phyloP scores from a whole-genome alignment of 2,113 vertebrate species.

The Xyliphius kryptos region DNA sequence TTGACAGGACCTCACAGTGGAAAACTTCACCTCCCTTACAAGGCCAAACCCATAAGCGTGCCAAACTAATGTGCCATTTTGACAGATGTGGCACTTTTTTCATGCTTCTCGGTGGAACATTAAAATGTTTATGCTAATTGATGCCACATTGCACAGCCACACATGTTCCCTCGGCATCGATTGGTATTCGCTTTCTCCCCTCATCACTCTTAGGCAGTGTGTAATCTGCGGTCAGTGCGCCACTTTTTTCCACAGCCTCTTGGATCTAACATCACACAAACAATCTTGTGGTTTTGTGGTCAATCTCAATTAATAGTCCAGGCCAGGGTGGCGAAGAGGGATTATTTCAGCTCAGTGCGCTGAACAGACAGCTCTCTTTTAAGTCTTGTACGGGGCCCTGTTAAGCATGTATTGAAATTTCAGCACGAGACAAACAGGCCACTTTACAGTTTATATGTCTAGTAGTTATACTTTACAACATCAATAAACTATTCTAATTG shows the following conservation, averaged over 20 bases:
- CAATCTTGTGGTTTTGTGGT: constrained; percentile 71
- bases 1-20: constrained; percentile 39
- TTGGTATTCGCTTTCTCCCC: constrained; percentile 46
- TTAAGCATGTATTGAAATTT: constrained; percentile 37
- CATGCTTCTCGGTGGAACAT: constrained; percentile 40
- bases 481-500: constrained; percentile 51
- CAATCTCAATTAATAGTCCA: constrained; percentile 65
- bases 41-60: constrained; percentile 25
- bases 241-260: constrained; percentile 64
- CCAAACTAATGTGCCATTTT: constrained; percentile 32
- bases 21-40: constrained; percentile 32
- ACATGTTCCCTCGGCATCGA: constrained; percentile 37
- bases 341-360: constrained; percentile 64
- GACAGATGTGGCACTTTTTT: constrained; percentile 42
- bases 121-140: constrained; percentile 43
- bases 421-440: constrained; percentile 43
- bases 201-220: constrained; percentile 39
- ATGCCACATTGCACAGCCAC: constrained; percentile 45
- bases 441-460: constrained; percentile 45
- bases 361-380: constrained; percentile 72
- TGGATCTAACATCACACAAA: constrained; percentile 73
- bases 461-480: constrained; percentile 44
- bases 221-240: constrained; percentile 79
- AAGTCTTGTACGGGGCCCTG: constrained; percentile 47
- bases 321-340: constrained; percentile 63